These are phyloP conservation scores for Rhynchomys soricoides DNA, from an alignment of 2,113 vertebrate species.

Conservation along the genomic window DNA sequence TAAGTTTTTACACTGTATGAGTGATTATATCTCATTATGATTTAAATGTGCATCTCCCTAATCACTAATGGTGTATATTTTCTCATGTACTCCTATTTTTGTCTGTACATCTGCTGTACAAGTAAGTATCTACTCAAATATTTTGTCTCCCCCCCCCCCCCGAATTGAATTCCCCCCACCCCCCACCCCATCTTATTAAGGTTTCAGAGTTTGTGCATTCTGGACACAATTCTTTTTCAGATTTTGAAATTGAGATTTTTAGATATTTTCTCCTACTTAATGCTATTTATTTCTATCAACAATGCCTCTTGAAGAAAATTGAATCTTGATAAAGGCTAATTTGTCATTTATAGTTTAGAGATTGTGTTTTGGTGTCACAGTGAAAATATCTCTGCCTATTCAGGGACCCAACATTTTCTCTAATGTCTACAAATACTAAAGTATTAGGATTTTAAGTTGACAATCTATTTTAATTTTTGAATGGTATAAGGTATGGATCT, in stretches of 20 bases:
- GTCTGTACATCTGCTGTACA: not conserved
- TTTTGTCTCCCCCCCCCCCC: not conserved
- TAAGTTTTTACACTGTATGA: not conserved
- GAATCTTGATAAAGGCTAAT: constrained; percentile 37
- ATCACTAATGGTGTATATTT: not conserved
- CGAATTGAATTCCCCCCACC: constrained; percentile 1
- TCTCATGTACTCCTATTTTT: constrained; percentile 5
- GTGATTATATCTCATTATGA: not conserved
- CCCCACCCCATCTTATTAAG: not conserved
- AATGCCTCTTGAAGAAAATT: constrained; percentile 14
- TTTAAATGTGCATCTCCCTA: constrained; percentile 43
- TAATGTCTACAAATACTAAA: constrained; percentile 21
- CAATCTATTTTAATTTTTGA: constrained; percentile 40
- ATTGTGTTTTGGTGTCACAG: constrained; percentile 26
- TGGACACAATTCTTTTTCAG: not conserved
- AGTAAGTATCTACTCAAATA: not conserved
- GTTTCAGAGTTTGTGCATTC: constrained; percentile 35
- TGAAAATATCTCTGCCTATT: not conserved
- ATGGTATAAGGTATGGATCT: not conserved
- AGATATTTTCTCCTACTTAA: constrained; percentile 11
- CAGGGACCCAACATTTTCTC: constrained; percentile 49
- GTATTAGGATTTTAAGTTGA: constrained; percentile 9
- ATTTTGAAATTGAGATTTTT: not conserved
- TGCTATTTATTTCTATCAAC: constrained; percentile 33
- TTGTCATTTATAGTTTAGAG: not conserved